phyloP scores from a whole-genome alignment of 1,140 invertebrate species.

The Cotesia typhae region DNA sequence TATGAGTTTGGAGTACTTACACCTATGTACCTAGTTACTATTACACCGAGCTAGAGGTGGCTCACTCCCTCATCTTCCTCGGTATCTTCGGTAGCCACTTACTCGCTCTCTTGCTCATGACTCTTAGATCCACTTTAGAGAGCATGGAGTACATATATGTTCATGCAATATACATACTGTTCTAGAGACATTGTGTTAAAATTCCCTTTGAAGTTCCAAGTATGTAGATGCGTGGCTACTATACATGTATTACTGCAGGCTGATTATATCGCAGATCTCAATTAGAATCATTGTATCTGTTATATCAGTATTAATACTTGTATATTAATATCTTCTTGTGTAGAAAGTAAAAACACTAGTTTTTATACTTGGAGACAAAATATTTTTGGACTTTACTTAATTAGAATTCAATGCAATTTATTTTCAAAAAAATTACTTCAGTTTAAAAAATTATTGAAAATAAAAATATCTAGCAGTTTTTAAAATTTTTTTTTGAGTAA shows the following conservation, averaged over 20 bases:
- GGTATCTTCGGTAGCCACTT: neutral
- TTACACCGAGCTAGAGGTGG: neutral
- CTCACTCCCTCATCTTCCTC: conserved; percentile 25
- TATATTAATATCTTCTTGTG: too few relatives aligned
- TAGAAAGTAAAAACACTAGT: too few relatives aligned
- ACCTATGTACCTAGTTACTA: neutral
- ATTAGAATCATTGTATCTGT: too few relatives aligned
- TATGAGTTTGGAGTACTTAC: conserved; percentile 8
- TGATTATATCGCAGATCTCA: conserved; percentile 42
- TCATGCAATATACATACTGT: neutral
- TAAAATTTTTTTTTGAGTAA: too few relatives aligned
- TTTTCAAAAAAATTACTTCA: too few relatives aligned
- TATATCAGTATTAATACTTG: too few relatives aligned
- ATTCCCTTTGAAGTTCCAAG: conserved; percentile 17
- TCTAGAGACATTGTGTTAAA: neutral
- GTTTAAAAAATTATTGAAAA: too few relatives aligned
- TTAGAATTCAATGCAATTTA: too few relatives aligned
- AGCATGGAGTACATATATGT: neutral
- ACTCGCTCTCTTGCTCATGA: neutral
- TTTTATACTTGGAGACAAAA: too few relatives aligned
- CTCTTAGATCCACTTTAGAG: neutral
- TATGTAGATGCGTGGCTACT: conserved; percentile 33
- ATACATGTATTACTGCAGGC: conserved; percentile 24
- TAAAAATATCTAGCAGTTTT: too few relatives aligned
- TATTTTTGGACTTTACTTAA: too few relatives aligned